phyloP scores from a whole-genome alignment of 2,113 vertebrate species.

The Cyprinodon brontotheroides region DNA sequence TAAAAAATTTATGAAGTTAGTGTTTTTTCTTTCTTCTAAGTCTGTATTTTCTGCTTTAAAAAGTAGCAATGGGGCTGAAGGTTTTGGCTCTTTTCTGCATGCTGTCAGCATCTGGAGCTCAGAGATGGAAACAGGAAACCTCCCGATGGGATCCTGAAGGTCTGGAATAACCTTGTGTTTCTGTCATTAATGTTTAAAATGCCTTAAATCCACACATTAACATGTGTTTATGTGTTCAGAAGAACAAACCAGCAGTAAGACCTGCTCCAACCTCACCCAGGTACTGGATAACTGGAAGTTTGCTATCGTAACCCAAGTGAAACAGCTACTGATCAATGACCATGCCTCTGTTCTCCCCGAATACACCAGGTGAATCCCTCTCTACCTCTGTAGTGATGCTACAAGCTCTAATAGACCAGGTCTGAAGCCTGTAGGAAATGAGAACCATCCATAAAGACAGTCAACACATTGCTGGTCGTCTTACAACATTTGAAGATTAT shows the following conservation, averaged over 20 bases:
- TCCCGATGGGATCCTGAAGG: slow-evolving; percentile 22
- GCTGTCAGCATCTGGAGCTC: slow-evolving; percentile 51
- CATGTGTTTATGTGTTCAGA: slow-evolving; percentile 6
- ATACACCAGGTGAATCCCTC: slow-evolving; percentile 82
- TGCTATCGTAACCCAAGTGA: slow-evolving; percentile 86
- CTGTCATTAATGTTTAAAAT: neutral
- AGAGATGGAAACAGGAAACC: slow-evolving; percentile 68
- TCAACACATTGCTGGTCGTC: slow-evolving; percentile 25
- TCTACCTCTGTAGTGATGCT: neutral
- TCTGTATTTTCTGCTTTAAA: neutral
- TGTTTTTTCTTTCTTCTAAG: neutral
- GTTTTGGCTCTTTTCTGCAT: slow-evolving; percentile 55
- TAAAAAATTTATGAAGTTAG: neutral
- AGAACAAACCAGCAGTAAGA: slow-evolving; percentile 47
- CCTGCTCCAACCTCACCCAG: slow-evolving; percentile 87
- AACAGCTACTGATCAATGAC: slow-evolving; percentile 85
- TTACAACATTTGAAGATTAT: slow-evolving; percentile 11
- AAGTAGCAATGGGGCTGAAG: neutral
- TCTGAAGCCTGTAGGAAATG: neutral
- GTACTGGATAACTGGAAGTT: slow-evolving; percentile 92
- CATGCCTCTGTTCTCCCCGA: slow-evolving; percentile 86
- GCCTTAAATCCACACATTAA: neutral
- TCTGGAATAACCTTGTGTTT: neutral
- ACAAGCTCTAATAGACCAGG: neutral
- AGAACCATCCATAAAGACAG: slow-evolving; percentile 6